Evolutionary conservation across 2,797 vertebrate species (phyloP), one percentile per base, ranked within the genome.

Genomic region (Neomorphus geoffroyi): DNA sequence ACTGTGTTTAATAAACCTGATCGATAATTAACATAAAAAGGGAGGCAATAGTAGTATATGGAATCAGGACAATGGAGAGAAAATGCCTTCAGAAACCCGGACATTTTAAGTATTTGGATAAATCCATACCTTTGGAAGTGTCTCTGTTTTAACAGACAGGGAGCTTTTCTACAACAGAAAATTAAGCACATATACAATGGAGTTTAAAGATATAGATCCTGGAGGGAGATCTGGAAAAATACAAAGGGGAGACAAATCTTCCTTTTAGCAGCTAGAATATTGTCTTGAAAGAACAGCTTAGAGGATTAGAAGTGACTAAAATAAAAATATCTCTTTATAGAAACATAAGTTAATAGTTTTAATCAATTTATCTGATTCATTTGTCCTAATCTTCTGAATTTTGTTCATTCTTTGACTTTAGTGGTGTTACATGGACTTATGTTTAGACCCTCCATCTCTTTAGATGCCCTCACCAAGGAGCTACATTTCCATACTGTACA

Each of bases 181-280:
- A 48, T 21, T 5, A 86, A 84, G 12, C 1, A 0, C 2, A 6
- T 21, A 28, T 22, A 33, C 18, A 70, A n/a, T 0, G 4, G 22
- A 78, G 12, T 58, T 75, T 77, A 73, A 87, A 88, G n/a, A 54
- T 16, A 46, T 5, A 58, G 30, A 53, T 35, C 28, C 56, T 65
- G 19, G 18, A 75, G 16, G 5, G 26, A 84, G 35, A 12, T 43
- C 35, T 80, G 15, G n/a, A 84, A 93, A 81, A 23, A 56, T 72
- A 33, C 33, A 62, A 57, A 43, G 57, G 5, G 28, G 18, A 60
- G 22, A 64, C 18, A 72, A 39, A 92, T 62, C 46, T 56, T 11
- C 1, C 1, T 28, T 88, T 67, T 65, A 90, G 45, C 5, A 9
- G 28, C 24, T 61, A 82, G 54, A 88, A 83, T 41, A 62, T 12